Base-by-base conservation (phyloP, 1,140 invertebrate species). In the Sarcophaga bullata region DNA sequence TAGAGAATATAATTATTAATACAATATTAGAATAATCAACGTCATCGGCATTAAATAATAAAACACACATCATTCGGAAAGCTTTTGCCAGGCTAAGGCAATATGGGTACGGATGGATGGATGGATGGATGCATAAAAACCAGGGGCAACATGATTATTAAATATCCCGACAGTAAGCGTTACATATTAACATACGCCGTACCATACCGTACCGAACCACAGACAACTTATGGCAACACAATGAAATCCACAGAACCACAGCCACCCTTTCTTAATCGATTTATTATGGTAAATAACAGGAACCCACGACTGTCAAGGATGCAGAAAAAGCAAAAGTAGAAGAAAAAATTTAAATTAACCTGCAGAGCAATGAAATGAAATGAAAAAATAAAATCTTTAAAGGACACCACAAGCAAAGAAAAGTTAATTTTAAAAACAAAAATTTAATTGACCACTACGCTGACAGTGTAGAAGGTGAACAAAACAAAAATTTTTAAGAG, bases 21-120 rank as follows among this genome's bases (percentile, higher is more conserved):
- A 80, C 78, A 83, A 75, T 83, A 80, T 83, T 81, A 76, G 80
- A 75, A 83, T 83, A 83, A 83, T 83, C 80, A 83, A 83, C 82
- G 82, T 83, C 82, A 83, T 80, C 80, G 80, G 80, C 82, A 83
- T 81, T 72, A 46, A 37, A 62, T 73, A 73, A 81, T 81, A 62
- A 19, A 52, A 52, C 72, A 52, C 72, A 62, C 73, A 52, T 52
- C 81, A 73, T 73, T 52, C 19, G 6, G 68, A 73, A n/a, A 49
- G 75, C 75, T 78, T 78, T 50, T 52, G 48, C 75, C 25, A 48
- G 17, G 15, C 11, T 13, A 13, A 58, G 54, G 54, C 7, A 58
- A 58, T 58, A 58, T 58, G 54, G n/a, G 15, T 58, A 58, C 15
- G 17, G 17, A 19, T n/a, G 62, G n/a, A 68, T 17, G n/a, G 17